phyloP scores from a whole-genome alignment of 1,140 invertebrate genomes.

The Popillia japonica region DNA sequence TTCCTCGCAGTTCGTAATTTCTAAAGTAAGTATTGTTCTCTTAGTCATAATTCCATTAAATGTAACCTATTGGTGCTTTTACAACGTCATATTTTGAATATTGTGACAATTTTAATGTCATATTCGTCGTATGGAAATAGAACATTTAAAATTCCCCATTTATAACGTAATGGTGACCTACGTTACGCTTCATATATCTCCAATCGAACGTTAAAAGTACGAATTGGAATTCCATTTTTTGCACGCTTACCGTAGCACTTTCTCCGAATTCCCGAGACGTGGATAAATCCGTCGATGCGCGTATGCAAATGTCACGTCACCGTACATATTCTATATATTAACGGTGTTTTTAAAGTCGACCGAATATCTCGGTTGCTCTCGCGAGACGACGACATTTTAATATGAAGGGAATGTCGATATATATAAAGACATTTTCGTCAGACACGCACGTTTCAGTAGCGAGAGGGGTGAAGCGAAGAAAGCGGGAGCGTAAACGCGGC shows the following conservation, averaged over 20 bases:
- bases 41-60: too few relatives aligned
- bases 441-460: neutral
- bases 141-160: too few relatives aligned
- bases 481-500: neutral
- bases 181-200: neutral
- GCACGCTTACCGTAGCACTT: neutral
- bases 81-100: too few relatives aligned
- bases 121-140: too few relatives aligned
- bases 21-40: too few relatives aligned
- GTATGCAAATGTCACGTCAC: constrained; percentile 25
- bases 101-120: too few relatives aligned
- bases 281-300: constrained; percentile 24
- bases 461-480: neutral
- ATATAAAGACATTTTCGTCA: constrained; percentile 20
- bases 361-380: constrained; percentile 19
- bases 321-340: constrained; percentile 22
- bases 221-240: neutral
- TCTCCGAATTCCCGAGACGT: neutral
- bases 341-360: constrained; percentile 28
- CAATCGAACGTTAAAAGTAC: neutral
- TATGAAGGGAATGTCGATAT: constrained; percentile 30
- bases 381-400: constrained; percentile 31
- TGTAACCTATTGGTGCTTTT: too few relatives aligned
- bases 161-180: neutral
- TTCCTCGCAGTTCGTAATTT: too few relatives aligned